A percentile compares a stretch with the other conserved stretches of the same genome.
Conservation (phyloP, 2,888 invertebrate species). For the Psylliodes chrysocephalus region DNA sequence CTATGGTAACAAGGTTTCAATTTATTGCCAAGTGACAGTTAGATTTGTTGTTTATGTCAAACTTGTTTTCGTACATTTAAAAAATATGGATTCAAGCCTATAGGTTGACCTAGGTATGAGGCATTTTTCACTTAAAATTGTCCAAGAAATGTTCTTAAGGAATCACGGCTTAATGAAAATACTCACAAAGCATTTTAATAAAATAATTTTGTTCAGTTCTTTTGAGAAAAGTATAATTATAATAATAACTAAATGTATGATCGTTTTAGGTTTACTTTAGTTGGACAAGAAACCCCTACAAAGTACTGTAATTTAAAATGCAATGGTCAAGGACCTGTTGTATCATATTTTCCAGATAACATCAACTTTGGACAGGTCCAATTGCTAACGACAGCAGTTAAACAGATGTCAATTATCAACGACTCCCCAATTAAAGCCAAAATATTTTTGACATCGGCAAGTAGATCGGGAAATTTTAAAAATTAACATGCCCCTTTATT, state of each 20-base stretch:
- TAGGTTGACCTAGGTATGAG: too few relatives aligned
- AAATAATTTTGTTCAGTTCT: background rate
- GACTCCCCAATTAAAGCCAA: constrained; percentile 76
- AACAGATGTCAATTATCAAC: constrained; percentile 70
- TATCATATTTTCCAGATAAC: constrained; percentile 70
- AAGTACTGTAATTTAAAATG: constrained; percentile 65
- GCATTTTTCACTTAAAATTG: too few relatives aligned
- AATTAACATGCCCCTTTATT: too few relatives aligned
- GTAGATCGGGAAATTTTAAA: too few relatives aligned
- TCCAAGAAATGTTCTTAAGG: background rate
- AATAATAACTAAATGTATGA: too few relatives aligned
- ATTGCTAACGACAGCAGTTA: constrained; percentile 67
- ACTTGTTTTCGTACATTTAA: too few relatives aligned
- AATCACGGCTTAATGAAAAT: background rate
- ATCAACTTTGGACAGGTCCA: constrained; percentile 73
- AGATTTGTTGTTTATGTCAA: too few relatives aligned
- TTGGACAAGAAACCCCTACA: constrained; percentile 38
- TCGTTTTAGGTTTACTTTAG: constrained; percentile 47
- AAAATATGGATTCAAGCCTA: too few relatives aligned
- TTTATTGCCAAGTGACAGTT: too few relatives aligned
- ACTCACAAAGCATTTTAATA: background rate
- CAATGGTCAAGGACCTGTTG: constrained; percentile 74
- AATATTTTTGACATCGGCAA: constrained; percentile 56
- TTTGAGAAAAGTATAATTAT: too few relatives aligned
- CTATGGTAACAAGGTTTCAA: too few relatives aligned